phyloP scores from a whole-genome alignment of 2,797 vertebrate genomes.

The Selene dorsalis region DNA sequence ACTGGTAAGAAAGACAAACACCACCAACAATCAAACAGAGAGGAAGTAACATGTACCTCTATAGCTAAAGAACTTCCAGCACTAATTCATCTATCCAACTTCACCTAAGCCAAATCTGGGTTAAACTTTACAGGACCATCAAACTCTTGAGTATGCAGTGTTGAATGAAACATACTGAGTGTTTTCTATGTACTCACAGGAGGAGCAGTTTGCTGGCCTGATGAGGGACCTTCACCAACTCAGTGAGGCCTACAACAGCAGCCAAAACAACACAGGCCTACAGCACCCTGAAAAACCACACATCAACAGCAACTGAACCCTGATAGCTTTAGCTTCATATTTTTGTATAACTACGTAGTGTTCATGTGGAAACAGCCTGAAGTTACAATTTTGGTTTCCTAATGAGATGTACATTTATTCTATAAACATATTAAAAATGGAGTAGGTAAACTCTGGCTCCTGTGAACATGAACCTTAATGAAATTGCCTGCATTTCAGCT shows the following conservation, averaged over 20 bases:
- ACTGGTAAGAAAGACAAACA: conserved; percentile 76
- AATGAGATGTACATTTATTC: conserved; percentile 5
- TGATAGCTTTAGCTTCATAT: background rate
- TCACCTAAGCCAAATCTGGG: background rate
- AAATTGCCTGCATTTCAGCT: conserved; percentile 21
- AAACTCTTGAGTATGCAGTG: background rate
- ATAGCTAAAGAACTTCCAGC: background rate
- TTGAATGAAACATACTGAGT: background rate
- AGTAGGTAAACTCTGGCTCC: background rate
- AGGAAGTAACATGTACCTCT: background rate
- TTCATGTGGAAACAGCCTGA: background rate
- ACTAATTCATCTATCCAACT: background rate
- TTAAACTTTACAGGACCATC: background rate
- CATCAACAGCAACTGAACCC: conserved; percentile 68
- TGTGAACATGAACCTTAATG: conserved; percentile 1
- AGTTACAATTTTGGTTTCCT: background rate
- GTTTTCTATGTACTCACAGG: conserved; percentile 70
- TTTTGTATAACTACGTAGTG: conserved; percentile 23
- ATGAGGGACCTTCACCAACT: conserved; percentile 76
- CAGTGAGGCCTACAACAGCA: conserved; percentile 50
- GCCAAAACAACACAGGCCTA: conserved; percentile 56
- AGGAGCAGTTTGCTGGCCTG: conserved; percentile 85
- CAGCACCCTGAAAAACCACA: conserved; percentile 55
- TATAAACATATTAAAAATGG: conserved; percentile 11
- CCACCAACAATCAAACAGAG: background rate